Base-by-base conservation (phyloP, 37 sponge, comb jelly and placozoan genomes). In the Mnemiopsis leidyi region DNA sequence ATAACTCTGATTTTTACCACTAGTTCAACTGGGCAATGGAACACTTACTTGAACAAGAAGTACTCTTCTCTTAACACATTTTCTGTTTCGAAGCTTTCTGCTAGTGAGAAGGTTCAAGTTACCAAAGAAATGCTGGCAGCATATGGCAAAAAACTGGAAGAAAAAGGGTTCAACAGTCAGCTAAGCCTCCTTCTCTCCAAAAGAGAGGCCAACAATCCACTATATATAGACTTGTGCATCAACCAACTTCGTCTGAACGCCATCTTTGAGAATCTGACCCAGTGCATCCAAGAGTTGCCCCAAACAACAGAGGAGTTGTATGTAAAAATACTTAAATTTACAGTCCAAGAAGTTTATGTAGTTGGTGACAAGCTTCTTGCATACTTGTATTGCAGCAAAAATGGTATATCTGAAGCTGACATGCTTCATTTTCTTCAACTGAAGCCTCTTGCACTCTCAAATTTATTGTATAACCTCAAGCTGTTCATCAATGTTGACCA, bases 101-200 rank as follows among this genome's bases (percentile, higher is more conserved):
- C 33, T 92, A 93, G 69, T 82, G 99, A 97, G 93, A 99, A 96
- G 82, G 94, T 94, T 9, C 95, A 97, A 32, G 95, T 99, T 93
- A 96, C 97, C 31, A 85, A 96, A 37, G 71, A 79, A 32, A 94
- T 73, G 37, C 94, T 99, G 38, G 88, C 94, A 26, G 90, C 93
- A 24, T 95, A 97, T 77, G 94, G 97, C n/a, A 99, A 99, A 92
- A 93, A 76, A 34, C 95, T 99, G 32, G 97, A 99, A 25, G 99
- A 99, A 92, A 95, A 95, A 23, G 95, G 97, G 20, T 99, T 99
- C 94, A 97, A 96, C 92, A 97, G 96, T 93, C 98, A 99, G 69
- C 68, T 93, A 13, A 39, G 79, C 40, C 92, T 99, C 16, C 95
- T 99, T 28, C 94, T 99, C 23, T 96, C 95, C 82, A 99, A 99